Base-by-base conservation (phyloP, 2,888 invertebrate genomes). In the Synergus umbraculus region DNA sequence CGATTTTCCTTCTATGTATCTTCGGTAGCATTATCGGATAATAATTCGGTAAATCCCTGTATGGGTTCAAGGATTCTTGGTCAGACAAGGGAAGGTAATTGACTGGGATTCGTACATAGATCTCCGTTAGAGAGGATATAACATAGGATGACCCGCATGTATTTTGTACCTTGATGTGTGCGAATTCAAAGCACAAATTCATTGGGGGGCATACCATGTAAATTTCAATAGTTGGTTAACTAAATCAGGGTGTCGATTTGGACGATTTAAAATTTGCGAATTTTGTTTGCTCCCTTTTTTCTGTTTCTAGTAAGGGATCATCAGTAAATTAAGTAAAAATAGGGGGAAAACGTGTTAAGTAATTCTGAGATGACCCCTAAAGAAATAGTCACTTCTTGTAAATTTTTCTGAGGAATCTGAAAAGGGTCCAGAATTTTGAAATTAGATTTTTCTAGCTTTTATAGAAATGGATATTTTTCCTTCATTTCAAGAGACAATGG, bases 81-180 rank as follows among this genome's bases (percentile, higher is more conserved):
- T 76, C 79, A 78, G 85, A 79, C 79, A 78, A 54, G 81, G 77
- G 78, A 76, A 83, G 84, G 85, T 87, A 88, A 88, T 88, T 87
- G 87, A 83, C 85, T 83, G 79, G 84, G 81, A 87, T 85, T 87
- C 84, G 81, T 85, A 82, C 85, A 83, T 85, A 83, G 82, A 86
- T 86, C 84, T 85, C 87, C 79, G 82, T 83, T 83, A 84, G 76
- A 76, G 12, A 18, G 44, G 66, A 63, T 10, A 63, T 10, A 41
- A 58, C 29, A 12, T 9, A 67, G 76, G 29, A 3, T 29, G 2
- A 29, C 29, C 29, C 29, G 29, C 29, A 29, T 29, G 29, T 29
- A 29, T 29, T 29, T 29, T 29, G 29, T 3, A 29, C 22, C 22
- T 29, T 29, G 22, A 29, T 29, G 22, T 29, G 22, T 69, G 65